Conservation (phyloP, 2,113 vertebrate genomes). For the Prolemur simus region DNA sequence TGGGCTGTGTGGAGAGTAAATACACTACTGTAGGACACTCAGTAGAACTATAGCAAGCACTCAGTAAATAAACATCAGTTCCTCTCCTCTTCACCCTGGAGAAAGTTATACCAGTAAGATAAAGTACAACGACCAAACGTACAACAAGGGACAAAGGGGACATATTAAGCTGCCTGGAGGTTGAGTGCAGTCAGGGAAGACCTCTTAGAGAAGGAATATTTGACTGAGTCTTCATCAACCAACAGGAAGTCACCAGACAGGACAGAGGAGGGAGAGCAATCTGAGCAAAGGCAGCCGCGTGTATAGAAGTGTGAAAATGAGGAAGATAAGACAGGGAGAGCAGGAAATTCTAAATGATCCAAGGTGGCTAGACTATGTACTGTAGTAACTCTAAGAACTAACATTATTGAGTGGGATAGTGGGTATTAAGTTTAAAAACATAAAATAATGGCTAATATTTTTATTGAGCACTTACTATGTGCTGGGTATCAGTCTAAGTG, state of each 20-base stretch:
- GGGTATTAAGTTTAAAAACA: neutral
- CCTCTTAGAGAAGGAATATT: neutral
- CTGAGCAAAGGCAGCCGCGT: neutral
- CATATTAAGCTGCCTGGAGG: neutral
- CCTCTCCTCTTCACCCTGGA: neutral
- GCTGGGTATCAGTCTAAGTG: neutral
- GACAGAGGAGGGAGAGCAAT: neutral
- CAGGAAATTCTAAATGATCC: no score
- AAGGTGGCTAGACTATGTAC: neutral
- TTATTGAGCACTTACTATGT: neutral
- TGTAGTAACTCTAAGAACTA: neutral
- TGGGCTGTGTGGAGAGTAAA: neutral
- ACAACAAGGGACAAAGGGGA: neutral
- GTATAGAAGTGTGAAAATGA: neutral
- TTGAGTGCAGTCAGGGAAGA: neutral
- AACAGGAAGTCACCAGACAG: neutral
- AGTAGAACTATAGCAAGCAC: neutral
- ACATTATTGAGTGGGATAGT: neutral
- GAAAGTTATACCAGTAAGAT: neutral
- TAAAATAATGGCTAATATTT: neutral
- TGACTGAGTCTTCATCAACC: neutral
- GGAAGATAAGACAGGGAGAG: neutral
- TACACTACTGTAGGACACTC: neutral
- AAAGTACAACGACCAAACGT: neutral
- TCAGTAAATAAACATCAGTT: neutral